Evolutionary conservation across 2,888 invertebrate species (phyloP).

Genomic region (Calliphora vomitoria): DNA sequence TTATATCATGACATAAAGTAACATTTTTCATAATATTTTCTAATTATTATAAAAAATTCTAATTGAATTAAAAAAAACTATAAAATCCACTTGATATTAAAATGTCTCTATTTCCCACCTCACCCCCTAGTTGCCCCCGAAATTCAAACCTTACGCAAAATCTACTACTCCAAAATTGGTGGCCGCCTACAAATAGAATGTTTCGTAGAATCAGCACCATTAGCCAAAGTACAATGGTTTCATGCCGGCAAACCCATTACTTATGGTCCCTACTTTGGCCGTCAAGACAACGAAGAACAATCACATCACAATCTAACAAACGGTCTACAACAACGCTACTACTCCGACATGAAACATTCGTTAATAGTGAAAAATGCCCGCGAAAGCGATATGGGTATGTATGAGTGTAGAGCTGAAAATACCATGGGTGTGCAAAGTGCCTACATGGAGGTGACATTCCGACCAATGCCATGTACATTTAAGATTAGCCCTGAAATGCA

Average conservation of each 20-base stretch:
- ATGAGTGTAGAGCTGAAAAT: slow-evolving; percentile 92
- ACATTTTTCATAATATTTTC: too few species aligned
- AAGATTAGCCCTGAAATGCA: slow-evolving; percentile 82
- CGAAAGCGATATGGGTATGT: slow-evolving; percentile 90
- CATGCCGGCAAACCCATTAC: slow-evolving; percentile 87
- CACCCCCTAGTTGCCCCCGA: slow-evolving; percentile 89
- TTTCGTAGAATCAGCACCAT: slow-evolving; percentile 88
- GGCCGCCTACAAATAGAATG: slow-evolving; percentile 90
- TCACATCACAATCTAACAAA: slow-evolving; percentile 82
- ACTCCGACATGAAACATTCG: slow-evolving; percentile 86
- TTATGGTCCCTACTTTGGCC: slow-evolving; percentile 83
- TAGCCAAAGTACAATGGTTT: slow-evolving; percentile 89
- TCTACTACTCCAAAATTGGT: slow-evolving; percentile 91
- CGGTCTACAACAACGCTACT: slow-evolving; percentile 84
- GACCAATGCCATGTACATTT: slow-evolving; percentile 83
- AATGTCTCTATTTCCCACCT: not conserved
- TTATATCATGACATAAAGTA: too few species aligned
- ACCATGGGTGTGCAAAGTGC: slow-evolving; percentile 89
- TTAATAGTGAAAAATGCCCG: slow-evolving; percentile 89
- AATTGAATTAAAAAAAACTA: too few species aligned
- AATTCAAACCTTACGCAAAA: slow-evolving; percentile 87
- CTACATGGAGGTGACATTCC: slow-evolving; percentile 89
- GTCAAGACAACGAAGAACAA: slow-evolving; percentile 84
- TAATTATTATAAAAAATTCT: too few species aligned
- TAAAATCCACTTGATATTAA: too few species aligned